Conservation (phyloP, 2,797 vertebrate species). For the Pseudochirops corinnae region DNA sequence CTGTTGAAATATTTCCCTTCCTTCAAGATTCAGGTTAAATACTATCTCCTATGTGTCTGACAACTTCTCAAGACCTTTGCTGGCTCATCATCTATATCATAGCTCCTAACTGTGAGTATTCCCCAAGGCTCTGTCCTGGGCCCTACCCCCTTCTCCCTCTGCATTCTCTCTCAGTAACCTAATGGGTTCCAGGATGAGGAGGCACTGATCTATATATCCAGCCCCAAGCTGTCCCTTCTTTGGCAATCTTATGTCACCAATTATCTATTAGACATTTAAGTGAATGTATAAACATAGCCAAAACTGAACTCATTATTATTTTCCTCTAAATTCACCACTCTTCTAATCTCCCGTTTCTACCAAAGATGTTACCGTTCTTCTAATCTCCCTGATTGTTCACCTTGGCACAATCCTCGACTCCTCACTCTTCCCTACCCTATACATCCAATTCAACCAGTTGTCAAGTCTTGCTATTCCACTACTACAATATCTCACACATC, state of each 20-base stretch:
- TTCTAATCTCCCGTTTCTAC: neutral
- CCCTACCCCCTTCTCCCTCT: neutral
- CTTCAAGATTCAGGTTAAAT: too few relatives aligned
- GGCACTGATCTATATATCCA: neutral
- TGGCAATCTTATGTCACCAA: neutral
- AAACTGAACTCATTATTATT: neutral
- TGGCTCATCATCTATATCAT: neutral
- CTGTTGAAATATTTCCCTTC: too few relatives aligned
- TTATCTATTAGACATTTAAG: neutral
- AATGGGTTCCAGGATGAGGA: neutral
- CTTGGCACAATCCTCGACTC: neutral
- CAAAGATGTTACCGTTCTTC: neutral
- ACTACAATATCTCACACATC: neutral
- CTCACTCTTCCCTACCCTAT: neutral
- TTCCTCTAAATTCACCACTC: neutral
- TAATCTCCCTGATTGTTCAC: neutral
- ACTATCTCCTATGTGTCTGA: neutral
- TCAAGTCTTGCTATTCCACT: neutral
- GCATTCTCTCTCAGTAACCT: neutral
- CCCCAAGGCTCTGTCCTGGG: neutral
- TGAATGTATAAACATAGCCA: neutral
- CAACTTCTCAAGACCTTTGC: neutral
- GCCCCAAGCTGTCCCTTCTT: neutral
- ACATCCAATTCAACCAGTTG: neutral
- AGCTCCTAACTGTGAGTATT: neutral